These are phyloP conservation scores for Festucalex cinctus DNA, from an alignment of 2,113 vertebrate genomes.

Conservation along the genomic window DNA sequence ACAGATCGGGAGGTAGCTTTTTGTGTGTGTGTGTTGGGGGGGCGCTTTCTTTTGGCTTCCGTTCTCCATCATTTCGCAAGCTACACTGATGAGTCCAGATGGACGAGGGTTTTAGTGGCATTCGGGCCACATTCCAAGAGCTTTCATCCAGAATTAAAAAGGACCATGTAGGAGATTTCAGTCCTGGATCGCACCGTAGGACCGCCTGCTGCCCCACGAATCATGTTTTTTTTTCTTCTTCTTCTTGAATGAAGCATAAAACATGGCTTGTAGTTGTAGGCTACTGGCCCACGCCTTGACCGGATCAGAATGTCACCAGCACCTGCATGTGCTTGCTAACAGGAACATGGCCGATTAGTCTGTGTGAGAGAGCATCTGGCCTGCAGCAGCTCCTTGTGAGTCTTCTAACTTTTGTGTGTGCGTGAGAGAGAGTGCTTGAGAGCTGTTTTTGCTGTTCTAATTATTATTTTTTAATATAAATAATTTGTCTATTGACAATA, in stretches of 20 bases:
- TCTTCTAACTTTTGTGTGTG: too few relatives aligned
- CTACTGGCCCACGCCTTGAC: not conserved
- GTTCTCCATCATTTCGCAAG: not conserved
- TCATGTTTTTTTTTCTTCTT: not conserved
- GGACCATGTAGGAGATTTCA: slow-evolving; percentile 15
- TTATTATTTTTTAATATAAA: too few relatives aligned
- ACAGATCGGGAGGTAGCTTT: not conserved
- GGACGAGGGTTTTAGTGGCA: slow-evolving; percentile 37
- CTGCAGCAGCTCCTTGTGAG: too few relatives aligned
- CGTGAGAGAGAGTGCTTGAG: too few relatives aligned
- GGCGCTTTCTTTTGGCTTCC: not conserved
- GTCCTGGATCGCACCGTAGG: slow-evolving; percentile 2
- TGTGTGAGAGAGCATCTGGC: too few relatives aligned
- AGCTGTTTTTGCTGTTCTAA: too few relatives aligned
- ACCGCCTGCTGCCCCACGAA: not conserved
- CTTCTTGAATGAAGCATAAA: not conserved
- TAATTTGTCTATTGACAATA: too few relatives aligned
- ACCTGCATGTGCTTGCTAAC: not conserved
- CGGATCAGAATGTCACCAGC: too few relatives aligned
- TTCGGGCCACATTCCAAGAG: slow-evolving; percentile 48
- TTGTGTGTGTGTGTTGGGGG: not conserved
- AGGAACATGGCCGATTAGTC: not conserved
- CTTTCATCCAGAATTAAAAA: slow-evolving; percentile 11
- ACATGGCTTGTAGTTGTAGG: not conserved
- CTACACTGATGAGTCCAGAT: slow-evolving; percentile 40